Conservation (phyloP, 2,113 vertebrate species). For the Muntiacus muntjak region DNA sequence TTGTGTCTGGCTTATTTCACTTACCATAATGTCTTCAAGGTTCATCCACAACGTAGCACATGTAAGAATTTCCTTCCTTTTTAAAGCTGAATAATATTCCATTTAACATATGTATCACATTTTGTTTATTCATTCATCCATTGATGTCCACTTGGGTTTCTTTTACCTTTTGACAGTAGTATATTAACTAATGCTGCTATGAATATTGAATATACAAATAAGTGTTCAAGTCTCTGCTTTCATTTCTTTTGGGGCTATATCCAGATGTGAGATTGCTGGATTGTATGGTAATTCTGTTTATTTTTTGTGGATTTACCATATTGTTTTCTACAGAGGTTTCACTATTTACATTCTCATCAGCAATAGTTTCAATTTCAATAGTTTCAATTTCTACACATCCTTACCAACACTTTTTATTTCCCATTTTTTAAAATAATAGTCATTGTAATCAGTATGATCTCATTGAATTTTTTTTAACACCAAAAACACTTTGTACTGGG, state of each 20-base stretch:
- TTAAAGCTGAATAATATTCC: not conserved
- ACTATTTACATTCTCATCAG: not conserved
- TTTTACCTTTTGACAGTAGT: not conserved
- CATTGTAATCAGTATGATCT: not conserved
- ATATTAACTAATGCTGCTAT: not conserved
- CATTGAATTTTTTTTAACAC: not conserved
- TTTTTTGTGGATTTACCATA: not conserved
- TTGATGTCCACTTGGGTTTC: not conserved
- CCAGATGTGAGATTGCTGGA: not conserved
- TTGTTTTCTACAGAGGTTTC: not conserved
- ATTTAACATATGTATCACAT: not conserved
- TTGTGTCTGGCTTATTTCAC: not conserved
- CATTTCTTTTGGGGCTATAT: not conserved
- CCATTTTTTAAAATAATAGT: not conserved
- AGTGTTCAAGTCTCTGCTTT: not conserved
- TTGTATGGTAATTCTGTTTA: not conserved
- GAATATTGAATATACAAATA: not conserved
- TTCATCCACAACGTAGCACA: not conserved
- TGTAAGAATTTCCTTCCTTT: not conserved
- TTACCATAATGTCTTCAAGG: not conserved
- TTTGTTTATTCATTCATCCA: not conserved
- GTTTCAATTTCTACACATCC: not conserved
- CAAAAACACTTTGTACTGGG: not conserved
- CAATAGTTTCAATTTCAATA: not conserved
- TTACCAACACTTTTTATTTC: constrained; percentile 9